phyloP scores from a whole-genome alignment of 1,140 invertebrate species.

The Drosophila carrolli region DNA sequence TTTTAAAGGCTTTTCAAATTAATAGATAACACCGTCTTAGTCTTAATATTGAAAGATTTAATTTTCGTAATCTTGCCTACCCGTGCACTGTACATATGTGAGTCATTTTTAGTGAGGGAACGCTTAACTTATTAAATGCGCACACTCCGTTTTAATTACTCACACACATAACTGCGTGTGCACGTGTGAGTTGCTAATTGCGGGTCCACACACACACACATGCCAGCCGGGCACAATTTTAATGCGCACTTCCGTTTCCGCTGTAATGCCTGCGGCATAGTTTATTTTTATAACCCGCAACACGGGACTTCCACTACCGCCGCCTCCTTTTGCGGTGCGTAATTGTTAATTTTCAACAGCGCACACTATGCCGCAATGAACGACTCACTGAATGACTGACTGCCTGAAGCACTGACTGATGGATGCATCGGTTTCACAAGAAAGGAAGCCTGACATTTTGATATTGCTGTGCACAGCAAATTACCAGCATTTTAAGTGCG shows the following conservation, averaged over 20 bases:
- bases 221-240: constrained; percentile 68
- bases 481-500: constrained; percentile 74
- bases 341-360: constrained; percentile 76
- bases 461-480: constrained; percentile 70
- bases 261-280: constrained; percentile 75
- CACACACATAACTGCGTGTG: constrained; percentile 56
- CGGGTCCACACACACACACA: constrained; percentile 54
- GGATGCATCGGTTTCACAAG: constrained; percentile 25
- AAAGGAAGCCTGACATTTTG: constrained; percentile 58
- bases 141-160: constrained; percentile 80
- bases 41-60: background rate
- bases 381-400: constrained; percentile 21
- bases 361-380: constrained; percentile 49
- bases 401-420: constrained; percentile 40
- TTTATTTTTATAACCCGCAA: constrained; percentile 73
- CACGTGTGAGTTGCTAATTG: constrained; percentile 70
- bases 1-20: no score
- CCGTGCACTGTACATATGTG: constrained; percentile 2
- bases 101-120: constrained; percentile 15
- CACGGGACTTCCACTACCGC: constrained; percentile 22
- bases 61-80: background rate
- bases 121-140: constrained; percentile 80
- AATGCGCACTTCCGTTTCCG: constrained; percentile 82
- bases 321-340: constrained; percentile 62
- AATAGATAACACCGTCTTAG: no score